These are phyloP conservation scores for Conopomorpha cramerella DNA, from an alignment of 1,140 invertebrate genomes.

Conservation along the genomic window DNA sequence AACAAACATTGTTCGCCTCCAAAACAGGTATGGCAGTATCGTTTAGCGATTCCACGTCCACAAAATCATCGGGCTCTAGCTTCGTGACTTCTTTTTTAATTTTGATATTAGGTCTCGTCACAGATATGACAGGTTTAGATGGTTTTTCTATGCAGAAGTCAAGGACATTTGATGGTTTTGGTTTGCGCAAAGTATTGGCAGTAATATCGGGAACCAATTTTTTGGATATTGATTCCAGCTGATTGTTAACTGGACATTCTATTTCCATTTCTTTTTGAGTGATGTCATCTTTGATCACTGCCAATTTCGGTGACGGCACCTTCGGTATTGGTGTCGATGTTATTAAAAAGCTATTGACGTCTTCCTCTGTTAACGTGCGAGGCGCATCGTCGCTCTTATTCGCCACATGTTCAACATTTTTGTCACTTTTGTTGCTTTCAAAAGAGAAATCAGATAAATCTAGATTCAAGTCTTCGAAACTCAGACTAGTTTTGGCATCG, in stretches of 20 bases:
- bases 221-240: conserved; percentile 11
- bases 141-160: conserved; percentile 40
- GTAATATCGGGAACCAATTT: too few relatives aligned
- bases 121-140: conserved; percentile 9
- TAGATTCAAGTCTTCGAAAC: conserved; percentile 42
- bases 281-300: too few relatives aligned
- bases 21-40: conserved; percentile 44
- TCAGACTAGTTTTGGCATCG: conserved; percentile 36
- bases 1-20: conserved; percentile 49
- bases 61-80: conserved; percentile 42
- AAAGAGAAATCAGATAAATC: conserved; percentile 37
- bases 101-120: too few relatives aligned
- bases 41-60: conserved; percentile 53
- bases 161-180: conserved; percentile 21
- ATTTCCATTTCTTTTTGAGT: conserved; percentile 46
- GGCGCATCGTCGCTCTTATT: conserved; percentile 37
- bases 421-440: conserved; percentile 26
- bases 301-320: too few relatives aligned
- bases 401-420: conserved; percentile 20
- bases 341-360: conserved; percentile 49
- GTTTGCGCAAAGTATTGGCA: too few relatives aligned
- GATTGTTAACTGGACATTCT: conserved; percentile 28
- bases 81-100: conserved; percentile 21
- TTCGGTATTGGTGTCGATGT: too few relatives aligned
- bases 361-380: conserved; percentile 39